Evolutionary conservation across 2,113 vertebrate species (phyloP).

Genomic region (Ceyx melanurus): DNA sequence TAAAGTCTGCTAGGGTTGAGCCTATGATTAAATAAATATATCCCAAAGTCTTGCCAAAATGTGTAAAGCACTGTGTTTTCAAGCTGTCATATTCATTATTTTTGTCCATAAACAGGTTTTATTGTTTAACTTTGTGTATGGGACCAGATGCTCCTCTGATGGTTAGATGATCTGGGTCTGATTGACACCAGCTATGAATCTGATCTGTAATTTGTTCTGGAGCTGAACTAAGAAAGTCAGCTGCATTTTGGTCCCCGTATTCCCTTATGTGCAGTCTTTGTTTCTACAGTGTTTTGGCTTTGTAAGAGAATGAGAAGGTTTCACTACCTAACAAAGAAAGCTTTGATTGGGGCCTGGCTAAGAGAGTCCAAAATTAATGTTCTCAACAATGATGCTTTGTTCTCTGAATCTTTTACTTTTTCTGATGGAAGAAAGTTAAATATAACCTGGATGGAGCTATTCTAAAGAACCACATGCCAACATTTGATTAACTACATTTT

Average conservation of each 20-base stretch:
- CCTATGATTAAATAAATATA: not conserved
- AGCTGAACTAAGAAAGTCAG: not conserved
- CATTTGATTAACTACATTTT: slow-evolving; percentile 8
- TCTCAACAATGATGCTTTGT: slow-evolving; percentile 54
- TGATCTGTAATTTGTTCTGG: not conserved
- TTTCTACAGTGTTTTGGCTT: slow-evolving; percentile 44
- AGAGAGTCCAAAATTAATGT: slow-evolving; percentile 50
- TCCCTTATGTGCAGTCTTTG: not conserved
- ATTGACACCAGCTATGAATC: not conserved
- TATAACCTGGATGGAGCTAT: slow-evolving; percentile 13
- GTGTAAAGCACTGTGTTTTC: not conserved
- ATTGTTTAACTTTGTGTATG: not conserved
- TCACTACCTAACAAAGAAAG: slow-evolving; percentile 47
- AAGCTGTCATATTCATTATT: not conserved
- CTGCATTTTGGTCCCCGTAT: slow-evolving; percentile 29
- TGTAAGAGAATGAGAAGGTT: slow-evolving; percentile 28
- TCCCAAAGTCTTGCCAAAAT: not conserved
- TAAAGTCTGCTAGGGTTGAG: not conserved
- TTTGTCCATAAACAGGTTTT: not conserved
- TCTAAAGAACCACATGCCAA: slow-evolving; percentile 15
- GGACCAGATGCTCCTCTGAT: not conserved
- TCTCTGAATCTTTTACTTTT: slow-evolving; percentile 43
- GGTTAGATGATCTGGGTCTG: not conserved
- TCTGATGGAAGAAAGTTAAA: slow-evolving; percentile 45
- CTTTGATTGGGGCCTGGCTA: slow-evolving; percentile 42